Evolutionary conservation across 2,113 vertebrate species (phyloP), one percentile per base, ranked within the genome.

Genomic region (Peromyscus californicus): DNA sequence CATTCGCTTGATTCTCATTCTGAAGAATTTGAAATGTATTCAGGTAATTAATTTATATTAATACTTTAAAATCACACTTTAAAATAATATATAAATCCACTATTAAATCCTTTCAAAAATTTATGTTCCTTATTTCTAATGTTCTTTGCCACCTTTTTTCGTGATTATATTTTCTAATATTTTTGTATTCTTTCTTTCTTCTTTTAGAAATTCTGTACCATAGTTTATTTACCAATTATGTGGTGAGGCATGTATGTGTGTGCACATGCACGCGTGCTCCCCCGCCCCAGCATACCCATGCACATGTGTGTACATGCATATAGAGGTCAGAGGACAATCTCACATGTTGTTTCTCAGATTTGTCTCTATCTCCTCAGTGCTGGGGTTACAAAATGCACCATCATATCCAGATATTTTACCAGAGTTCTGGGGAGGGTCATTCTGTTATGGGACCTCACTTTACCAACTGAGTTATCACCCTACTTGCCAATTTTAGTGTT

Each of bases 41-140:
- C 67, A 95, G 24, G 21, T 69, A 79, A 93, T 67, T 88, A 19
- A 83, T 78, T 82, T 95, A 90, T 95, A 45, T 6, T 70, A 87
- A 65, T 84, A 57, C 22, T 93, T 96, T 84, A n/a, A 85, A 78
- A 90, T 90, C 1, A 39, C 15, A 42, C 42, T 72, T 88, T 39
- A 67, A 91, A 94, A 42, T 89, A 9, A 85, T 39, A 45, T 26
- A 65, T 83, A 39, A 57, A 51, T 61, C 7, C 10, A 17, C 69
- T 75, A 76, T 61, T 74, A 91, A 84, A 21, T 65, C 33, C 22
- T 80, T 87, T 95, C 48, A 93, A 85, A 88, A 93, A 48, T 83
- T 51, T 51, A 79, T 74, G 2, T 91, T 67, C 21, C 61, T 86
- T 63, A 48, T 54, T 89, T 85, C 70, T 84, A 78, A n/a, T 88